Evolutionary conservation across 2,888 invertebrate genomes (phyloP).

Genomic region (Acleris sparsana): DNA sequence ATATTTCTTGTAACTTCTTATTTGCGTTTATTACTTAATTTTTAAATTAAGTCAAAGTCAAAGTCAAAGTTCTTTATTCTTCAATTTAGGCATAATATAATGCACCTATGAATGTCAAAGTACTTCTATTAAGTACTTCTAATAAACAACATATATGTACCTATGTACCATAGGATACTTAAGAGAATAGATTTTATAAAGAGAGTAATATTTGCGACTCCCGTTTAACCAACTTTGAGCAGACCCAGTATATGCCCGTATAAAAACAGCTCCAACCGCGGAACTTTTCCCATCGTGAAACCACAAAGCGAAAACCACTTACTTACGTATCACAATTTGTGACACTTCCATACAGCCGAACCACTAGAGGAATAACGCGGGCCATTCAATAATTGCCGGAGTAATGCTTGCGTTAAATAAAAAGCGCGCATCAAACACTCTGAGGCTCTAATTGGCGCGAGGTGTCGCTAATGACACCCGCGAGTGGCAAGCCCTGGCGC

Average conservation of each 20-base stretch:
- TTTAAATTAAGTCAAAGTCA: too few relatives aligned
- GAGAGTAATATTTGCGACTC: too few relatives aligned
- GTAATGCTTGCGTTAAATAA: conserved; percentile 79
- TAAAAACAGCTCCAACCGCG: conserved; percentile 5
- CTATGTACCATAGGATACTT: too few relatives aligned
- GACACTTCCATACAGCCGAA: conserved; percentile 55
- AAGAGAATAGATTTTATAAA: too few relatives aligned
- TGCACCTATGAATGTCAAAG: too few relatives aligned
- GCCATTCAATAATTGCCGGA: conserved; percentile 78
- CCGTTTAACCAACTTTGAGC: neutral
- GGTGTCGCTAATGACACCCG: conserved; percentile 81
- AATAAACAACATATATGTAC: too few relatives aligned
- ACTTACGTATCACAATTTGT: conserved; percentile 49
- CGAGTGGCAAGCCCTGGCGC: conserved; percentile 63
- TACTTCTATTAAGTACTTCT: too few relatives aligned
- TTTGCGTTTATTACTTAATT: too few relatives aligned
- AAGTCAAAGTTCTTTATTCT: too few relatives aligned
- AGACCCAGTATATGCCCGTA: neutral
- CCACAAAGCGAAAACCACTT: conserved; percentile 44
- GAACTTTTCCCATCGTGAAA: conserved; percentile 30
- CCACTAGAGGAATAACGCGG: conserved; percentile 64
- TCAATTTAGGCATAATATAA: too few relatives aligned
- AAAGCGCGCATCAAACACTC: conserved; percentile 79
- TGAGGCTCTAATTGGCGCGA: conserved; percentile 78
- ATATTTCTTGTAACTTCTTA: too few relatives aligned